A percentile compares a stretch with the other conserved stretches of the same genome.
Evolutionary conservation across 2,113 vertebrate genomes (phyloP).

Genomic region (Xyliphius kryptos): DNA sequence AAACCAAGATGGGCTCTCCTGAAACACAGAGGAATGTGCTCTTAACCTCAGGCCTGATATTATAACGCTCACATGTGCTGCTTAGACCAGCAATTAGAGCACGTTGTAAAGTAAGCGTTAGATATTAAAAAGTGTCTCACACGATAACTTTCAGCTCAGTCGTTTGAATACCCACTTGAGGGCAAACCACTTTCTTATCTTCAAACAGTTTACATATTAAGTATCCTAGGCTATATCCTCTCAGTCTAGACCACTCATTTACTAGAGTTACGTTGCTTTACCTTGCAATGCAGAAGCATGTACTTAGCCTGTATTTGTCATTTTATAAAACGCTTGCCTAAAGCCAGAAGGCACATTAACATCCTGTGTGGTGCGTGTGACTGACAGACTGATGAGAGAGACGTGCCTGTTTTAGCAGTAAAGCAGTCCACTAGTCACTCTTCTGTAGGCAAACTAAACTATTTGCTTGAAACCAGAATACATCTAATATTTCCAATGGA

Average conservation of each 20-base stretch:
- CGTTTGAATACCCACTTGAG: conserved; percentile 42
- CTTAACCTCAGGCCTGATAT: conserved; percentile 44
- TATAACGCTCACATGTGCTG: conserved; percentile 38
- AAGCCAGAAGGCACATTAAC: conserved; percentile 30
- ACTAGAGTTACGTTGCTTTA: conserved; percentile 3
- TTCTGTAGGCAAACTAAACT: not conserved
- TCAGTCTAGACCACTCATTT: conserved; percentile 26
- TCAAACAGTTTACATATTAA: conserved; percentile 42
- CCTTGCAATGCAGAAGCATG: conserved; percentile 18
- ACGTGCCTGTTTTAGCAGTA: not conserved
- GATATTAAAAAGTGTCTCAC: conserved; percentile 48
- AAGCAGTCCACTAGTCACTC: conserved; percentile 8
- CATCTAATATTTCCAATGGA: not conserved
- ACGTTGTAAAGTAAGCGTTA: conserved; percentile 50
- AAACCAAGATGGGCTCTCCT: conserved; percentile 36
- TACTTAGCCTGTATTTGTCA: conserved; percentile 22
- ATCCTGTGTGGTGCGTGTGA: conserved; percentile 24
- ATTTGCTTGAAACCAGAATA: conserved; percentile 3
- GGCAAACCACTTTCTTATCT: conserved; percentile 36
- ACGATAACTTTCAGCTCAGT: conserved; percentile 34
- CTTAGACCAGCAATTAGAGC: conserved; percentile 50
- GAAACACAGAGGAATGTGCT: conserved; percentile 34
- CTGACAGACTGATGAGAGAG: conserved; percentile 29
- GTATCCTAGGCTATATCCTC: conserved; percentile 1
- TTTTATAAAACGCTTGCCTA: conserved; percentile 32